These are phyloP conservation scores for Pseudorectes ferrugineus DNA, from an alignment of 2,113 vertebrate genomes.

Conservation along the genomic window DNA sequence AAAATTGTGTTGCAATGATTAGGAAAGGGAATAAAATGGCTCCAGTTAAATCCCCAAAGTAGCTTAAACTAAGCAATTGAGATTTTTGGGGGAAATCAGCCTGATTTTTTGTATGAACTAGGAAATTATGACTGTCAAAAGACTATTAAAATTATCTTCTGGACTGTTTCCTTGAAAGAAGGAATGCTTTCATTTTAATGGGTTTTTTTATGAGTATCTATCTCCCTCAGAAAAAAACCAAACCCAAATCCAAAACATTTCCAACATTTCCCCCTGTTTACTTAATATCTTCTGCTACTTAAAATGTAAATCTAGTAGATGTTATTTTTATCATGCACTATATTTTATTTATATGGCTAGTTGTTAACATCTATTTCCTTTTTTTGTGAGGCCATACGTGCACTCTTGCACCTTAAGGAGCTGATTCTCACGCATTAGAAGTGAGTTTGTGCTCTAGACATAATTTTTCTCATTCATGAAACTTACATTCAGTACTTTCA, in stretches of 20 bases:
- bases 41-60: not conserved
- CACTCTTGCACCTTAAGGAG: not conserved
- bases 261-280: not conserved
- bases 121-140: not conserved
- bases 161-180: not conserved
- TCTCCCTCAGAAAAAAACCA: not conserved
- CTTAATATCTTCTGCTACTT: not conserved
- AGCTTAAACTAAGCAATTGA: not conserved
- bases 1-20: not conserved
- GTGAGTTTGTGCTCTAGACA: not conserved
- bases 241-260: not conserved
- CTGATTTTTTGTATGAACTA: not conserved
- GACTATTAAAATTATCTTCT: not conserved
- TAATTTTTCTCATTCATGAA: not conserved
- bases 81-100: not conserved
- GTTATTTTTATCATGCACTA: not conserved
- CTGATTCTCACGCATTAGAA: not conserved
- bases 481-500: not conserved
- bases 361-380: not conserved
- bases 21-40: not conserved
- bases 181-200: not conserved
- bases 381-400: not conserved
- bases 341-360: not conserved
- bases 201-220: not conserved
- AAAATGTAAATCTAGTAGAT: not conserved